phyloP scores from a whole-genome alignment of 2,888 invertebrate species.

The Eristalinus aeneus region DNA sequence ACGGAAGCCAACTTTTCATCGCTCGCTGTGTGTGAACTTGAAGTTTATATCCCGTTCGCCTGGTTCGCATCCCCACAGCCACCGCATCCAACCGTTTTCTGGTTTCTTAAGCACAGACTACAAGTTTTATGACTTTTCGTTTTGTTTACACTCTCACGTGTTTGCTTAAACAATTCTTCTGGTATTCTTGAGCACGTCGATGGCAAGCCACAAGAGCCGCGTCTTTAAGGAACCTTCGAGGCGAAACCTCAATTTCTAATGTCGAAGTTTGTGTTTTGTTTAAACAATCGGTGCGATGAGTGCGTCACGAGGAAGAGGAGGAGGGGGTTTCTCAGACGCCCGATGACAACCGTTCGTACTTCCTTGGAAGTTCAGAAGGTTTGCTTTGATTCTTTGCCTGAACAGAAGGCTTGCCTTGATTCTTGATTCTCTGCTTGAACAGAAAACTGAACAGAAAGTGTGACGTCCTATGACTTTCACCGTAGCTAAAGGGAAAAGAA shows the following conservation, averaged over 20 bases:
- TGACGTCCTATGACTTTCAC: too few species aligned
- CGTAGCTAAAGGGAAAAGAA: too few species aligned
- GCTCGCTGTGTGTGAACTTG: conserved; percentile 36
- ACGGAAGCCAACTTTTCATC: not conserved
- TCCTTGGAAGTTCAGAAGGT: too few species aligned
- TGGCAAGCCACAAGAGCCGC: conserved; percentile 32
- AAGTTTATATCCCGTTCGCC: conserved; percentile 42
- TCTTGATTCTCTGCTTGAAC: too few species aligned
- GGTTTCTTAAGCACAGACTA: conserved; percentile 56
- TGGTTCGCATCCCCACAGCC: not conserved
- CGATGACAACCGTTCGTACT: too few species aligned
- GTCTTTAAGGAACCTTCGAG: conserved; percentile 14
- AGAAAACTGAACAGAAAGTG: too few species aligned
- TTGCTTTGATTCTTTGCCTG: too few species aligned
- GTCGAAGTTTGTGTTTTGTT: not conserved
- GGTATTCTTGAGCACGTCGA: conserved; percentile 38
- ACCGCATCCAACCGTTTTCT: conserved; percentile 4
- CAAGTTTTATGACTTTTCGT: conserved; percentile 64
- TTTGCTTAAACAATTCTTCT: conserved; percentile 59
- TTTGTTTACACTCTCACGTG: conserved; percentile 55
- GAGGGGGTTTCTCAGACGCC: too few species aligned
- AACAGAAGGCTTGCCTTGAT: too few species aligned
- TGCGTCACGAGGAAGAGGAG: too few species aligned
- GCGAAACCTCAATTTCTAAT: conserved; percentile 14
- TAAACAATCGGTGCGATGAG: not conserved